Evolutionary conservation across 2,797 vertebrate genomes (phyloP).

Genomic region (Tragelaphus oryx): DNA sequence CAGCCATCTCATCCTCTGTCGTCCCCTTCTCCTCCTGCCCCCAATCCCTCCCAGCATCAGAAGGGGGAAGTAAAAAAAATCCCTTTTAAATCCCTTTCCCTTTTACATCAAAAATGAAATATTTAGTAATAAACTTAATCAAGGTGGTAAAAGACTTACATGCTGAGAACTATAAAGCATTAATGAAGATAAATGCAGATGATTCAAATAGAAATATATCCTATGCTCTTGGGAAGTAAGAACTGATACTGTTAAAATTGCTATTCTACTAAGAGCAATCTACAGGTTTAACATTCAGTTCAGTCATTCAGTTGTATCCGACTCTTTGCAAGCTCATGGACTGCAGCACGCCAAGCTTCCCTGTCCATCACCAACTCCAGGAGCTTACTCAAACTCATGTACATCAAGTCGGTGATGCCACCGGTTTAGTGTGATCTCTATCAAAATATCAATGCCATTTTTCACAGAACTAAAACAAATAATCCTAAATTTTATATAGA

Average conservation of each 20-base stretch:
- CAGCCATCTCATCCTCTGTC: too few relatives aligned
- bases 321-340: not conserved
- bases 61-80: not conserved
- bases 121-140: not conserved
- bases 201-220: not conserved
- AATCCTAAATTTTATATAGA: not conserved
- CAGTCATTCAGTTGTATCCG: fast-evolving
- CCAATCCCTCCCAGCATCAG: not conserved
- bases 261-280: not conserved
- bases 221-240: not conserved
- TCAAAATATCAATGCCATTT: not conserved
- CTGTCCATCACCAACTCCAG: not conserved
- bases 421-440: not conserved
- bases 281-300: not conserved
- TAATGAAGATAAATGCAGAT: not conserved
- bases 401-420: not conserved
- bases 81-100: not conserved
- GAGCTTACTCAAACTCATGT: not conserved
- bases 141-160: not conserved
- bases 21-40: too few relatives aligned
- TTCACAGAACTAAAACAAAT: not conserved
- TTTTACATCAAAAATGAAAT: not conserved
- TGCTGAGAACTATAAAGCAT: not conserved
- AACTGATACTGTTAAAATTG: not conserved
- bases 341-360: fast-evolving